A percentile compares a stretch with the other conserved stretches of the same genome.
Conservation (phyloP, 2,888 invertebrate species). For the Cheilosia impressa region DNA sequence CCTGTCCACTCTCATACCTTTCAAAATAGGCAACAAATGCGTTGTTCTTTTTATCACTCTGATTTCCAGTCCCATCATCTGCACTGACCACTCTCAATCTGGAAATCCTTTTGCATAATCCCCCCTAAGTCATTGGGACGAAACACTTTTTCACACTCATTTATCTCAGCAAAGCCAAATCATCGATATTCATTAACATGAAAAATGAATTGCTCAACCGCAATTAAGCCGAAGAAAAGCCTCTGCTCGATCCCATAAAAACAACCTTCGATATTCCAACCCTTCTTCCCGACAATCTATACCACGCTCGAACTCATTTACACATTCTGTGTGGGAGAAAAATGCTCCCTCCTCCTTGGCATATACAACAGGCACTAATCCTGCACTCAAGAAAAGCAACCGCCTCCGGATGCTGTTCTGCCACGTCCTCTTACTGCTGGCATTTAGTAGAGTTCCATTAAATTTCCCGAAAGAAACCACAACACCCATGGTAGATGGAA, state of each 20-base stretch:
- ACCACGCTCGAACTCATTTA: conserved; percentile 54
- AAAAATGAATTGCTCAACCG: conserved; percentile 73
- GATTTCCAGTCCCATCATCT: neutral
- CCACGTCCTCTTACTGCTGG: conserved; percentile 15
- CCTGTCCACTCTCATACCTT: neutral
- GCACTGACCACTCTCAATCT: neutral
- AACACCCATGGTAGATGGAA: conserved; percentile 14
- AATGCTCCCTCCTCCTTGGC: conserved; percentile 10
- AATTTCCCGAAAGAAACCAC: conserved; percentile 62
- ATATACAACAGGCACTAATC: conserved; percentile 68
- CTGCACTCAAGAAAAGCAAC: conserved; percentile 74
- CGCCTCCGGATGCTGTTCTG: conserved; percentile 61
- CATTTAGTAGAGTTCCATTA: conserved; percentile 40
- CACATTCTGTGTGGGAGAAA: conserved; percentile 32
- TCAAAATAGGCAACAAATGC: neutral
- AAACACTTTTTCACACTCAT: conserved; percentile 58
- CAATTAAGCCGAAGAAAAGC: conserved; percentile 59
- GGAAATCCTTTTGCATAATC: conserved; percentile 31
- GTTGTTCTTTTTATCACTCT: conserved; percentile 21
- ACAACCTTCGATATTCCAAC: conserved; percentile 1
- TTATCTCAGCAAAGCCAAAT: conserved; percentile 64
- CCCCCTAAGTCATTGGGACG: conserved; percentile 36
- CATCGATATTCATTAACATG: conserved; percentile 74
- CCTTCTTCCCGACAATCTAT: neutral
- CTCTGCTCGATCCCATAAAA: neutral